Evolutionary conservation across 2,113 vertebrate genomes (phyloP).

Genomic region (Morone chrysops): DNA sequence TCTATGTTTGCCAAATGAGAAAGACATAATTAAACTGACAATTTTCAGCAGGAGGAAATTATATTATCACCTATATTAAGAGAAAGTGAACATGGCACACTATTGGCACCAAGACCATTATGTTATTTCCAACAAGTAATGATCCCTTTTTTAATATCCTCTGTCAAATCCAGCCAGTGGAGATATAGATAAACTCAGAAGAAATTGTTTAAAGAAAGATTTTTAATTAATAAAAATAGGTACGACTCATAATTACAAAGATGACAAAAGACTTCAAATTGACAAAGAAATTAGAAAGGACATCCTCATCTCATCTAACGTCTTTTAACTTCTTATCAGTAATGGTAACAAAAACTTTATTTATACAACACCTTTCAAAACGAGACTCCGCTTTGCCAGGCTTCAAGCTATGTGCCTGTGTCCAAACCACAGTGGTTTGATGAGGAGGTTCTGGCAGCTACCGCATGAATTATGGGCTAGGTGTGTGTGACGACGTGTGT

Average conservation of each 20-base stretch:
- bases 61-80: slow-evolving; percentile 6
- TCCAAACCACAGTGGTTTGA: no score
- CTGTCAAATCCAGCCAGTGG: slow-evolving; percentile 8
- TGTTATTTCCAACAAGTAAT: slow-evolving; percentile 4
- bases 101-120: not conserved
- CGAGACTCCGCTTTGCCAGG: no score
- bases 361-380: no score
- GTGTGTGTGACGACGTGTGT: no score
- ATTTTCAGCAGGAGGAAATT: not conserved
- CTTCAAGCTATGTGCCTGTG: no score
- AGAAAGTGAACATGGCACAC: not conserved
- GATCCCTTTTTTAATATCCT: slow-evolving; percentile 21
- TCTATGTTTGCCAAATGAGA: slow-evolving; percentile 13
- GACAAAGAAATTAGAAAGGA: not conserved
- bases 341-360: no score
- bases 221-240: not conserved
- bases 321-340: no score
- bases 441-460: no score
- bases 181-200: not conserved
- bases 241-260: not conserved
- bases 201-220: not conserved
- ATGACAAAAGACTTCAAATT: not conserved
- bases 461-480: no score
- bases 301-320: no score
- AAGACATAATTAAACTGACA: slow-evolving; percentile 1